These are phyloP conservation scores for Oreohelix idahoensis DNA, from an alignment of 1,140 invertebrate species.

Conservation along the genomic window DNA sequence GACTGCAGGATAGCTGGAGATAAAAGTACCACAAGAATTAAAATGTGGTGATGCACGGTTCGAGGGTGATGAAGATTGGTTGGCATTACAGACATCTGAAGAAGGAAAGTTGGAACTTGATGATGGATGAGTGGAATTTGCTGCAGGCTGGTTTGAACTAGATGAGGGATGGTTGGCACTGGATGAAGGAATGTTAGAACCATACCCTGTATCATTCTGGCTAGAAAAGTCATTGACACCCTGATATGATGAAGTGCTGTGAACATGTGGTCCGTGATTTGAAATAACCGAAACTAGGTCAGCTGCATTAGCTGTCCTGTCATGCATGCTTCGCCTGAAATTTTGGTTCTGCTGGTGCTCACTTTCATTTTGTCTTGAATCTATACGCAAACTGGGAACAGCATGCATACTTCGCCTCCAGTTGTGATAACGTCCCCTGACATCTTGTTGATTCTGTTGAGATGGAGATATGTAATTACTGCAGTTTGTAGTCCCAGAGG, in stretches of 20 bases:
- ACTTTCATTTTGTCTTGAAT: not conserved
- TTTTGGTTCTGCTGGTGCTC: not conserved
- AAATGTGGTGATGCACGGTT: not conserved
- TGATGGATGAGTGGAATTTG: not conserved
- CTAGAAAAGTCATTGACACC: not conserved
- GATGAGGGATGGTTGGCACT: not conserved
- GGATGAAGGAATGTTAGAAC: not conserved
- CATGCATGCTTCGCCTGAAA: conserved; percentile 5
- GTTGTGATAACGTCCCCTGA: not conserved
- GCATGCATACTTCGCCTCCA: not conserved
- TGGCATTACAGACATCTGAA: not conserved
- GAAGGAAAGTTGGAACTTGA: not conserved
- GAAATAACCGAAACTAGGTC: not conserved
- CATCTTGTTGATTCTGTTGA: not conserved
- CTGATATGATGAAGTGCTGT: not conserved
- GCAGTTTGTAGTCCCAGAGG: not conserved
- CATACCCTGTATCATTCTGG: not conserved
- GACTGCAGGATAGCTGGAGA: not conserved
- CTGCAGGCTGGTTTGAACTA: not conserved
- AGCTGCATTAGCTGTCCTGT: not conserved
- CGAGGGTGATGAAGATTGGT: not conserved
- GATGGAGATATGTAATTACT: not conserved
- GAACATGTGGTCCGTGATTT: not conserved
- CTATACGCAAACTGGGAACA: not conserved
- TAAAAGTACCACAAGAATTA: not conserved